Percentiles rank a stretch among this genome's conserved stretches.
Conservation (phyloP, 2,113 vertebrate species). For the Jacana jacana region DNA sequence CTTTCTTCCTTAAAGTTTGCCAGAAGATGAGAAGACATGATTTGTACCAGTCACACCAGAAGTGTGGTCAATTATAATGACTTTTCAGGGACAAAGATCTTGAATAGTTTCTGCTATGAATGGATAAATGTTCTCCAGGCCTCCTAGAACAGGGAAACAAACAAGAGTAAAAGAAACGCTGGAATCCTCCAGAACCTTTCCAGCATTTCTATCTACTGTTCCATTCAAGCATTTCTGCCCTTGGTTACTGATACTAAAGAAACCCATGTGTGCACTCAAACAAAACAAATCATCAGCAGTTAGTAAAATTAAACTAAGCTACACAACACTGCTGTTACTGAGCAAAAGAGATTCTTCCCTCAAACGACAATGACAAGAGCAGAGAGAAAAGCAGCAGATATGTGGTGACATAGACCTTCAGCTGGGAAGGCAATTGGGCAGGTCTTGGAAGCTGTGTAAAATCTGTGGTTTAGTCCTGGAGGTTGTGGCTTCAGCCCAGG, state of each 20-base stretch:
- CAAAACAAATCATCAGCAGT: neutral
- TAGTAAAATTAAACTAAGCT: neutral
- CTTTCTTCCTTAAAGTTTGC: neutral
- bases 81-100: neutral
- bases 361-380: neutral
- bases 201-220: neutral
- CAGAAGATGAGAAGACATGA: neutral
- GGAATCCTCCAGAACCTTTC: neutral
- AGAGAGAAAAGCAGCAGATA: neutral
- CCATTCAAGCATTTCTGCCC: neutral
- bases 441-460: neutral
- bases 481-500: conserved; percentile 21
- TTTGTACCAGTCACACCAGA: neutral
- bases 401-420: neutral
- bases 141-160: neutral
- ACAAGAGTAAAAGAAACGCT: neutral
- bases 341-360: neutral
- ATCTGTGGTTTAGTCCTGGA: conserved; percentile 30
- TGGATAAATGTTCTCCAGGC: neutral
- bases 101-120: neutral
- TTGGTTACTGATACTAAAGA: neutral
- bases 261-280: neutral
- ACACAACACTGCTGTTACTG: neutral
- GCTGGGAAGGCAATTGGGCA: neutral
- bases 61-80: neutral